Percentiles rank a stretch among this genome's conserved stretches.
Conservation (phyloP, 2,113 vertebrate genomes). For the Acanthisitta chloris region DNA sequence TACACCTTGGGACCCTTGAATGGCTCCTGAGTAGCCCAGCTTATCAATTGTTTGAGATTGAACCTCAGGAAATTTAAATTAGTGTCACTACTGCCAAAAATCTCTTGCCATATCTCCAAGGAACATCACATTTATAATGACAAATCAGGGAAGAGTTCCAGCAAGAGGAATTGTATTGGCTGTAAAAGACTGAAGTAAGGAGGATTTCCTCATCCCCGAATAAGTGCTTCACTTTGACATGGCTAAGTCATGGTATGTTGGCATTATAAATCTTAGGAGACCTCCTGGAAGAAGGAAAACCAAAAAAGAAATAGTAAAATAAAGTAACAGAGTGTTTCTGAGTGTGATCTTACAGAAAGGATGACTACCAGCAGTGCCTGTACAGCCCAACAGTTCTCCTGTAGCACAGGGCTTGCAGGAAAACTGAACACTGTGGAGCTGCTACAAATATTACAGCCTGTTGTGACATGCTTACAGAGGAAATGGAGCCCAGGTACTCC, state of each 20-base stretch:
- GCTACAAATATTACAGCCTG: neutral
- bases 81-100: neutral
- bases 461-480: neutral
- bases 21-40: neutral
- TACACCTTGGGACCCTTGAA: neutral
- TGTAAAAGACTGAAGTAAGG: neutral
- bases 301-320: neutral
- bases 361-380: neutral
- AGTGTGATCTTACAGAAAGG: neutral
- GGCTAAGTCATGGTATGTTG: neutral
- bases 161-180: neutral
- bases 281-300: fast-evolving
- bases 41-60: neutral
- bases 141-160: neutral
- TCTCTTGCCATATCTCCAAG: neutral
- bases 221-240: neutral
- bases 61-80: constrained; percentile 9
- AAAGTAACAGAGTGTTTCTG: neutral
- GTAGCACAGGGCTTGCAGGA: neutral
- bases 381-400: neutral
- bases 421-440: neutral
- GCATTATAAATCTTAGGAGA: neutral
- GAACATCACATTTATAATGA: neutral
- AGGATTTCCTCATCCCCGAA: neutral
- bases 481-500: neutral